Evolutionary conservation across 2,113 vertebrate species (phyloP).

Genomic region (Carollia perspicillata): DNA sequence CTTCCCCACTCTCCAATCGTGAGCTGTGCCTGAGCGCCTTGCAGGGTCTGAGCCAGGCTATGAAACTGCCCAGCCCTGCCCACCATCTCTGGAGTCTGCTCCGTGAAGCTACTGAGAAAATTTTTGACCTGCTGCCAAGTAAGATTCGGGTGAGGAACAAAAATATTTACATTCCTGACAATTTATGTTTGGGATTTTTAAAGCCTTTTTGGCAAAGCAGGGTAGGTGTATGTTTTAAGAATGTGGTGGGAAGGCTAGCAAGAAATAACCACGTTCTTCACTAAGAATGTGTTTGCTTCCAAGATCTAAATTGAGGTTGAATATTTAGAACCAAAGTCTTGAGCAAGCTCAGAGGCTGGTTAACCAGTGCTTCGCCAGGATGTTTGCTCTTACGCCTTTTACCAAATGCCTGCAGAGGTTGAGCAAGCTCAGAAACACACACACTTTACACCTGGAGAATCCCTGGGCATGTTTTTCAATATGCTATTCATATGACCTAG

Average conservation of each 20-base stretch:
- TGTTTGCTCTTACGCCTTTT: not conserved
- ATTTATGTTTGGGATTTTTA: conserved; percentile 65
- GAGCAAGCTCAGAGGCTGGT: not conserved
- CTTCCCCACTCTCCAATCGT: conserved; percentile 49
- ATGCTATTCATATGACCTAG: not conserved
- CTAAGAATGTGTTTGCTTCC: conserved; percentile 54
- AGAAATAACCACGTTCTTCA: conserved; percentile 59
- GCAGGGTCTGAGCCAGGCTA: conserved; percentile 87
- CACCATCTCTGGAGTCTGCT: conserved; percentile 89
- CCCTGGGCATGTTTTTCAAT: not conserved
- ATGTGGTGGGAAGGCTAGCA: conserved; percentile 58
- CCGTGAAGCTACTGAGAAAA: conserved; percentile 85
- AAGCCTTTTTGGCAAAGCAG: conserved; percentile 59
- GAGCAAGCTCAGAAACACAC: not conserved
- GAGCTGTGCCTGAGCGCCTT: conserved; percentile 84
- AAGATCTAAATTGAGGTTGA: conserved; percentile 62
- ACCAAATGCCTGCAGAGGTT: not conserved
- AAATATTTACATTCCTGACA: conserved; percentile 73
- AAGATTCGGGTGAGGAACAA: conserved; percentile 86
- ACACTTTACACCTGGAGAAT: not conserved
- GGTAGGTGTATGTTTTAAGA: conserved; percentile 58
- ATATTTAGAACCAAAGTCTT: conserved; percentile 54
- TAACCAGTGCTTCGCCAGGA: not conserved
- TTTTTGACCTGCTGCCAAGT: conserved; percentile 90
- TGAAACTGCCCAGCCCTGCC: conserved; percentile 89